Base-by-base conservation (phyloP, 2,888 invertebrate genomes). In the Glomeris marginata region DNA sequence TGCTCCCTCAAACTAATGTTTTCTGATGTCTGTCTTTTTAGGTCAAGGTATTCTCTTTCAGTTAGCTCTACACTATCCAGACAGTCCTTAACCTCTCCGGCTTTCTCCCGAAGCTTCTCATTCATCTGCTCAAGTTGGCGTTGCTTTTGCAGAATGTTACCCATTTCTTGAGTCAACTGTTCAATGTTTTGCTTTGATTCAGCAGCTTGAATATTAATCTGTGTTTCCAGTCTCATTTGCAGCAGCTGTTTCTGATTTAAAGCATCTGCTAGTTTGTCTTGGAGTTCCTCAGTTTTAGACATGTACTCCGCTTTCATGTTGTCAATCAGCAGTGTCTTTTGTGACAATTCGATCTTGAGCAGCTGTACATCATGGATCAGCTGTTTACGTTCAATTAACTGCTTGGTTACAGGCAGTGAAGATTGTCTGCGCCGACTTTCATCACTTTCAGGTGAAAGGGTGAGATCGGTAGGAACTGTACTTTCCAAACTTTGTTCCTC, bases 301-400 rank as follows among this genome's bases (percentile, higher is more conserved):
- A 64, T 55, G 49, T 61, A 58, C 45, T 67, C 66, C 2, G 63
- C 62, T 57, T 65, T 67, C 56, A 66, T 54, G 55, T 64, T 66
- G 50, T 66, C 66, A 22, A 66, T 55, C 16, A 62, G 57, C 45
- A 66, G 55, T 50, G 63, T 62, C 53, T 66, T 67, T 51, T 67
- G 66, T 3, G 64, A 64, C 22, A 66, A 54, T 55, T 67, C 66
- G 45, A 67, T 66, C 53, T 65, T 64, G 8, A 66, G 55, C n/a
- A 67, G 53, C 49, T 68, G 67, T 36, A 68, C 48, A 52, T 67
- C 66, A 52, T 67, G 66, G 15, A 62, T 46, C 10, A 66, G 56
- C 52, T 67, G 66, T 54, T 67, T 67, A 47, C 62, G 56, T 54
- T 67, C 67, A 16, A 65, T 22, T 10, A 64, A 54, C 48, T 65